A percentile compares a stretch with the other conserved stretches of the same genome.
phyloP scores from a whole-genome alignment of 1,140 invertebrate genomes.

The Trichogramma pretiosum region DNA sequence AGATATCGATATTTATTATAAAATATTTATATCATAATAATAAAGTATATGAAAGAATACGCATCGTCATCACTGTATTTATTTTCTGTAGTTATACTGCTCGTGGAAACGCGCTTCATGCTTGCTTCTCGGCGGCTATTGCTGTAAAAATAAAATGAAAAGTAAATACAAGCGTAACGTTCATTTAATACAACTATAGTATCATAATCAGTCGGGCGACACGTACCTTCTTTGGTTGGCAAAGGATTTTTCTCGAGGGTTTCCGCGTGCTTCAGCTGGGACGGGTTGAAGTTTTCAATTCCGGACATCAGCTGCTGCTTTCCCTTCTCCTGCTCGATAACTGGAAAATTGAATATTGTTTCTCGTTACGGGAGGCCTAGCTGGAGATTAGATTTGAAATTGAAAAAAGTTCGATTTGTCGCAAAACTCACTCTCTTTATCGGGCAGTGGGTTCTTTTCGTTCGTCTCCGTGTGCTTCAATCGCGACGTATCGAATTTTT shows the following conservation, averaged over 20 bases:
- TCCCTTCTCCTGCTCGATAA: conserved; percentile 80
- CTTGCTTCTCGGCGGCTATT: conserved; percentile 34
- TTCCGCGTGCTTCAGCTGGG: conserved; percentile 79
- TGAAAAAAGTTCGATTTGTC: not conserved
- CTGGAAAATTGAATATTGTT: conserved; percentile 19
- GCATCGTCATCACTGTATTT: conserved; percentile 24
- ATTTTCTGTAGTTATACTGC: too few species aligned
- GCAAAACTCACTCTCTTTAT: conserved; percentile 74
- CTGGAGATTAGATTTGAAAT: not conserved
- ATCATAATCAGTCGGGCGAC: not conserved
- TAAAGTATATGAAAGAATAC: conserved; percentile 38
- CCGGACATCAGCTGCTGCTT: conserved; percentile 78
- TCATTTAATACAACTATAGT: not conserved
- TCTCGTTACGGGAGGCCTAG: not conserved
- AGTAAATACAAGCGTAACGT: conserved; percentile 3
- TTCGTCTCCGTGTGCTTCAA: conserved; percentile 88
- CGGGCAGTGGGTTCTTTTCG: conserved; percentile 88
- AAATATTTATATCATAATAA: conserved; percentile 39
- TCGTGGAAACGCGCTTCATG: conserved; percentile 20
- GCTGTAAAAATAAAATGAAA: conserved; percentile 34
- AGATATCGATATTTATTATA: conserved; percentile 35
- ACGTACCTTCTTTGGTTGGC: conserved; percentile 58
- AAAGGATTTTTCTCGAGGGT: conserved; percentile 84
- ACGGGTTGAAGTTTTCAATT: conserved; percentile 79
- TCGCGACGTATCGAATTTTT: conserved; percentile 69